phyloP scores from a whole-genome alignment of 2,888 invertebrate species.

The Caenorhabditis auriculariae region DNA sequence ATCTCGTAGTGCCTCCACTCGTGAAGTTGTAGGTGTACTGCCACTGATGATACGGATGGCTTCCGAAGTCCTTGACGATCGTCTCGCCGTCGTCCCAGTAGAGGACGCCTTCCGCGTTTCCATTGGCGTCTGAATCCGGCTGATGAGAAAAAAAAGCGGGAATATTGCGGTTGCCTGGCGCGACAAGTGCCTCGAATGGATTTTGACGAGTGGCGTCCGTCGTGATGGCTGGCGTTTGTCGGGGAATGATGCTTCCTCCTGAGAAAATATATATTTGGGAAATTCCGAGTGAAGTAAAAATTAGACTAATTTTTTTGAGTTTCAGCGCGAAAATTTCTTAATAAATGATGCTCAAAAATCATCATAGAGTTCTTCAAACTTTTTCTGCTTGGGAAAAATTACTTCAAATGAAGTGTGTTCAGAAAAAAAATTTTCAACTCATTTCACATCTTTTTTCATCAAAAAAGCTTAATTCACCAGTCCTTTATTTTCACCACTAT shows the following conservation, averaged over 20 bases:
- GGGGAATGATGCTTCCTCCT: conserved; percentile 71
- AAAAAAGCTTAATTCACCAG: too few species aligned
- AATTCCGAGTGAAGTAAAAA: not conserved
- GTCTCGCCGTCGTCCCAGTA: conserved; percentile 60
- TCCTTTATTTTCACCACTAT: too few species aligned
- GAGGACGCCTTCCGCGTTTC: conserved; percentile 32
- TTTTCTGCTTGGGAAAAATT: too few species aligned
- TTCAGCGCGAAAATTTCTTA: too few species aligned
- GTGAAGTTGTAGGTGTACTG: conserved; percentile 22
- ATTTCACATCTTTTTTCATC: too few species aligned
- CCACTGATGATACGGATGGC: conserved; percentile 20
- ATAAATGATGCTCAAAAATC: too few species aligned
- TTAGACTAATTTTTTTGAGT: not conserved
- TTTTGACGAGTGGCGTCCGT: conserved; percentile 68
- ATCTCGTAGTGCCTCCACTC: too few species aligned
- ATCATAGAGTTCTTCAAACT: too few species aligned
- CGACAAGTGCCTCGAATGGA: conserved; percentile 73
- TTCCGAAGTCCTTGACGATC: conserved; percentile 28
- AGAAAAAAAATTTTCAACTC: too few species aligned
- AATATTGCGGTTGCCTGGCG: conserved; percentile 13
- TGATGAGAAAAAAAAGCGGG: not conserved
- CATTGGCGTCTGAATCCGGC: conserved; percentile 3
- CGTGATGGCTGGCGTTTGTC: conserved; percentile 63
- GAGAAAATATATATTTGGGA: too few species aligned
- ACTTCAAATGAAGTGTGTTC: too few species aligned